Percentiles rank a stretch among this genome's conserved stretches.
phyloP scores from a whole-genome alignment of 2,113 vertebrate genomes.

The Alectura lathami region DNA sequence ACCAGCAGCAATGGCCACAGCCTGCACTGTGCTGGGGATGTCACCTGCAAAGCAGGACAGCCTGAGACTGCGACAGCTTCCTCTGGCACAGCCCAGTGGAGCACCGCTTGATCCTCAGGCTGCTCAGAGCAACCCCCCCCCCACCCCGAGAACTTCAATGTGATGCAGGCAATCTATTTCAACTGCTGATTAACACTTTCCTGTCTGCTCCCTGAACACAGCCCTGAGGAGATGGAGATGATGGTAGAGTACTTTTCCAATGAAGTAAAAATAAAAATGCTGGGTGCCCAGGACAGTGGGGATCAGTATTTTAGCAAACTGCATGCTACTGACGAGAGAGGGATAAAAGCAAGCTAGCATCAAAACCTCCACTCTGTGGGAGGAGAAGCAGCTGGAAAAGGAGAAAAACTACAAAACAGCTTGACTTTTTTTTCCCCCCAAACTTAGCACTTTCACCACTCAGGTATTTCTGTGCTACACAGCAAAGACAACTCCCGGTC shows the following conservation, averaged over 20 bases:
- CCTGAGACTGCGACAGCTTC: fast-evolving
- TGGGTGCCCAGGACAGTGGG: not conserved
- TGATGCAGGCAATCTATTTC: not conserved
- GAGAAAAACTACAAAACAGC: not conserved
- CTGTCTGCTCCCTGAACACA: not conserved
- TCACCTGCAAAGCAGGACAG: not conserved
- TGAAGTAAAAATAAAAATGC: not conserved
- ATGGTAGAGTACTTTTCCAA: not conserved
- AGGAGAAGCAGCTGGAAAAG: not conserved
- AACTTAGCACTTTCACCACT: not conserved
- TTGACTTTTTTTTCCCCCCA: not conserved
- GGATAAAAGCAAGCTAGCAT: not conserved
- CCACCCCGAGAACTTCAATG: not conserved
- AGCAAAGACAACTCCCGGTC: not conserved
- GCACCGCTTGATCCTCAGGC: not conserved
- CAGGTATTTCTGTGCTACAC: not conserved
- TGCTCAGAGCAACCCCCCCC: not conserved
- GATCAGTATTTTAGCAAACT: not conserved
- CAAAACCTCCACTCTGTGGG: not conserved
- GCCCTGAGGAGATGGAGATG: not conserved
- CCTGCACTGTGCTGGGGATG: not conserved
- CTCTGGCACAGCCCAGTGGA: not conserved
- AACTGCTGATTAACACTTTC: not conserved
- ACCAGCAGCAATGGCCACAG: too few species aligned
- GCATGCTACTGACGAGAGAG: not conserved